Evolutionary conservation across 2,113 vertebrate genomes (phyloP), one percentile per base, ranked within the genome.

Genomic region (Eulemur rufifrons): DNA sequence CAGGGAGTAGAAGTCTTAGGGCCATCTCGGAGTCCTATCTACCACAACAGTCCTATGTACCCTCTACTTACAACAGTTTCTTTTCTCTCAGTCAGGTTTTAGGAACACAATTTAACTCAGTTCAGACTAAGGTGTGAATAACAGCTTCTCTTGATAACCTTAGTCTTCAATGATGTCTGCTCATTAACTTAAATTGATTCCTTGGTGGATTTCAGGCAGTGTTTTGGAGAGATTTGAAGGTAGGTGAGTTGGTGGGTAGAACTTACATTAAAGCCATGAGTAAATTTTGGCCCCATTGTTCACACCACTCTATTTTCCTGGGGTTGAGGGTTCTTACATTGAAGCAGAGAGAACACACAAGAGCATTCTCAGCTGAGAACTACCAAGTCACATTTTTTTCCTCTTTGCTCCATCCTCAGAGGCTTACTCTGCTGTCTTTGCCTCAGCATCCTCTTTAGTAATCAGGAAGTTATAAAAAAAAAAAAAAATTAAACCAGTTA

Each of bases 391-490:
- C 20, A 29, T 34, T 37, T 78, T 59, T 52, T 39, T 32, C 37
- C 71, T 52, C 74, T 89, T 78, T 81, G 85, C 88, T 94, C n/a
- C 47, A 61, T 61, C 37, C 78, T 78, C 54, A 74, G 59, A 95
- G 52, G 6, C 64, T 69, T 83, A 69, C 9, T 12, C 73, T 78
- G 10, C 68, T 84, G 42, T 45, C 37, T 69, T 84, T 17, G 8
- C 71, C 34, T 84, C 59, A 91, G 37, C 69, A 87, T 50, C 89
- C 80, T 93, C 87, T 94, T 95, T 37, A 73, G 63, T 92, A 81
- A 98, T 82, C 94, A 92, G 87, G 34, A 80, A 97, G 83, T 84
- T 95, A 89, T 25, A 80, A 50, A 78, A 8, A 45, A 63, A 47
- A 86, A 66, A 42, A 56, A 81, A 89, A 76, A 76, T 12, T 45